Evolutionary conservation across 2,113 vertebrate species (phyloP), one percentile per base, ranked within the genome.

Genomic region (Carlito syrichta): DNA sequence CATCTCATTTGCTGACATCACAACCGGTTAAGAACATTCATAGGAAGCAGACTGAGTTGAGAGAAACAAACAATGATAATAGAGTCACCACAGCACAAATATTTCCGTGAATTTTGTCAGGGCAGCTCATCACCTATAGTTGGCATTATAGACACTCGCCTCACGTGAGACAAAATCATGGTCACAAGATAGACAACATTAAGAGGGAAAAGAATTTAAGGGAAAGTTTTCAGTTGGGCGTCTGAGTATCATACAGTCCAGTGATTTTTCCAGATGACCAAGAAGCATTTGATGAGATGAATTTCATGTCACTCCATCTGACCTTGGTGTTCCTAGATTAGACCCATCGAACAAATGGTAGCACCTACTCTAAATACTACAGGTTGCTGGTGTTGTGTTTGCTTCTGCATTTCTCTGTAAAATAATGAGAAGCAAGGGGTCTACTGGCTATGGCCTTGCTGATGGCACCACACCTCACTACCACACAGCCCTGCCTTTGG

Each of bases 1-100:
- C 2, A 3, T 1, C 40, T 81, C 3, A 2, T 16, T 13, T 25
- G 78, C 23, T 69, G 32, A 9, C 48, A 1, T 19, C 4, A 0
- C 0, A 22, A 7, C n/a, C 27, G 11, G 54, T 6, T n/a, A 32
- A 22, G 45, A 77, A 27, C 45, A 5, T 0, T 10, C 40, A 11
- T 23, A 71, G 14, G 5, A 43, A 50, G 25, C 50, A 58, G 8
- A 20, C 23, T 6, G 52, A 43, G 22, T 40, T 32, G n/a, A 86
- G 82, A 86, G 52, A 85, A 60, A 35, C 30, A n/a, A 45, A 9
- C 7, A 17, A 25, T 17, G 8, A 62, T 45, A 1, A 4, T 8
- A 23, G 20, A 20, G 12, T 11, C 23, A 4, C 9, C 12, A 0
- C 0, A 0, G 38, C 50, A 16, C 17, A 1, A 0, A 0, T 3